Evolutionary conservation across 1,140 invertebrate genomes (phyloP).

Genomic region (Rhyzopertha dominica): DNA sequence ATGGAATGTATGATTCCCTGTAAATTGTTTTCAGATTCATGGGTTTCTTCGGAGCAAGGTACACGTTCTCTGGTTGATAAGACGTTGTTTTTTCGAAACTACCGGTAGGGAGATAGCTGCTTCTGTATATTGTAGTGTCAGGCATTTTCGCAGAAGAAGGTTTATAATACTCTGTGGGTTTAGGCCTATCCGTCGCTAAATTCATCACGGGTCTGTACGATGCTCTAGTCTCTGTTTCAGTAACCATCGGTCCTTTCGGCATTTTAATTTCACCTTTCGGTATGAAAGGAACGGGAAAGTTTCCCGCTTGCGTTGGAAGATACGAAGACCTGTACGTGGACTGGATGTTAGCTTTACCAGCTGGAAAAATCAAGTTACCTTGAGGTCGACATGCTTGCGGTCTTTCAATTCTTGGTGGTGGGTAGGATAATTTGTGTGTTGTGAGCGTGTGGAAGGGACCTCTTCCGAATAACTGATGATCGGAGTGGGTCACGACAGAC

Average conservation of each 20-base stretch:
- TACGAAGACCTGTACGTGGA: too few relatives aligned
- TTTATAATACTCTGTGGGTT: too few relatives aligned
- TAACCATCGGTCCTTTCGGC: too few relatives aligned
- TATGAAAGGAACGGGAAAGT: too few relatives aligned
- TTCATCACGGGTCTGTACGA: too few relatives aligned
- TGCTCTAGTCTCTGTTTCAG: too few relatives aligned
- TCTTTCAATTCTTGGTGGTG: not conserved
- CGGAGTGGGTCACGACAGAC: not conserved
- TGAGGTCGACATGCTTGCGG: not conserved
- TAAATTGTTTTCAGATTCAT: not conserved
- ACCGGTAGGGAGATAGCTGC: not conserved
- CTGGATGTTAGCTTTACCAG: too few relatives aligned
- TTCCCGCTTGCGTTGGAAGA: too few relatives aligned
- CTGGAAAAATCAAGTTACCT: too few relatives aligned
- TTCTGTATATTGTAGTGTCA: not conserved
- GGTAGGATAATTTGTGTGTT: constrained; percentile 1
- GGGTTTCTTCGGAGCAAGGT: not conserved
- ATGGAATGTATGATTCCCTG: not conserved
- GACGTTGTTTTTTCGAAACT: not conserved
- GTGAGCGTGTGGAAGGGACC: constrained; percentile 1
- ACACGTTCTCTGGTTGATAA: not conserved
- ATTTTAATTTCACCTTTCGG: too few relatives aligned
- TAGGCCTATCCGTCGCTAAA: too few relatives aligned
- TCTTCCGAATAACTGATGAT: not conserved
- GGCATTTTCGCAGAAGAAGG: too few relatives aligned